A percentile compares a stretch with the other conserved stretches of the same genome.
phyloP scores from a whole-genome alignment of 2,113 vertebrate species.

The Microcebus ravelobensis region DNA sequence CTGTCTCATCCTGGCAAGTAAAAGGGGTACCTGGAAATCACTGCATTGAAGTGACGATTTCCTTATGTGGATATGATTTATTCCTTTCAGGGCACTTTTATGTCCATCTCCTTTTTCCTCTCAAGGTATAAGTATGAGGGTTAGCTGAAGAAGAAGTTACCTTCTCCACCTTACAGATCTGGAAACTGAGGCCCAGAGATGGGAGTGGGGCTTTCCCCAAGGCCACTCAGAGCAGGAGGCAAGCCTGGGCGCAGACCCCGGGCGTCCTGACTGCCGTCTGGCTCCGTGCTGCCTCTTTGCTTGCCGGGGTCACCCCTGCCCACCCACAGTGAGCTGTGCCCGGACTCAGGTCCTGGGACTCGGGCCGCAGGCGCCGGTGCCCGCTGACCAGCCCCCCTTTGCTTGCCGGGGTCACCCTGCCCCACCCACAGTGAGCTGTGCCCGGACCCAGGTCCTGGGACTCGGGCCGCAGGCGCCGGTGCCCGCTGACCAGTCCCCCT shows the following conservation, averaged over 20 bases:
- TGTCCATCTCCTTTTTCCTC: background rate
- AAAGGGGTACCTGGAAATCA: background rate
- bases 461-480: no score
- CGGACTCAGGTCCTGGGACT: background rate
- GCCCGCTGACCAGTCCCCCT: no score
- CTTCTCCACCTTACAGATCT: background rate
- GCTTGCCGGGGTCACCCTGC: no score
- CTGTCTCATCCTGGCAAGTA: background rate
- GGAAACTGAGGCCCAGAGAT: background rate
- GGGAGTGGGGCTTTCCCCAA: background rate
- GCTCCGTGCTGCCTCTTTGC: background rate
- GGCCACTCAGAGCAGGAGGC: background rate
- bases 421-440: no score
- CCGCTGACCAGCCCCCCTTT: conserved; percentile 66
- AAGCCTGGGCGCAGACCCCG: background rate
- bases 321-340: background rate
- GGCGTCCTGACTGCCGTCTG: background rate
- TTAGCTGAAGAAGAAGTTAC: background rate
- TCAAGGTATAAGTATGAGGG: background rate
- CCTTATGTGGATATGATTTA: background rate
- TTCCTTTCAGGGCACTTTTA: background rate
- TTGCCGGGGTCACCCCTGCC: background rate
- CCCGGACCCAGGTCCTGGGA: no score
- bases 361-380: background rate
- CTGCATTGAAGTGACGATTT: background rate